Base-by-base conservation (phyloP, 2,888 invertebrate species). In the Hesperia comma region DNA sequence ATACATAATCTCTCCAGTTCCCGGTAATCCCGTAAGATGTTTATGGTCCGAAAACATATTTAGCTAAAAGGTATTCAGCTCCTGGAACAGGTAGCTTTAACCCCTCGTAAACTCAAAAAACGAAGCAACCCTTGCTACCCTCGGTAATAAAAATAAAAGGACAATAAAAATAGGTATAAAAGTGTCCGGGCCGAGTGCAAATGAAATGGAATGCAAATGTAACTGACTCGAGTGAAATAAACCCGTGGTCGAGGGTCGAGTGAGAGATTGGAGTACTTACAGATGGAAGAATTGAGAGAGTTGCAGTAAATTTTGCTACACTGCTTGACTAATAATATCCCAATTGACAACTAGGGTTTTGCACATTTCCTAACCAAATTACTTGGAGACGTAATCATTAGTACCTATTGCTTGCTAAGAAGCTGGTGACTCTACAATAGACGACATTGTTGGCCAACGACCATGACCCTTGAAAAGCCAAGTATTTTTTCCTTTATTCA, bases 161-260 rank as follows among this genome's bases (percentile, higher is more conserved):
- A 79, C 80, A 81, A 75, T 83, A 88, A 89, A 89, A 85, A 82
- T 68, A 76, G 80, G 80, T 79, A 85, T 83, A 85, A 87, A 86
- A 86, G 75, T 84, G 84, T 84, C 86, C 82, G 80, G 77, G 57
- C 64, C 70, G 71, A 72, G 75, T 75, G 75, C 80, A 85, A 87
- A 88, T 88, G 86, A 88, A 88, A 90, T 88, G 88, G 88, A 87
- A 90, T 90, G 90, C 88, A 88, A 90, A 90, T 90, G 86, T 79
- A 72, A 75, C 73, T 72, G 70, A 68, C 69, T 80, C 73, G 77
- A 78, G 81, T 80, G 80, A 81, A 84, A 70, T 70, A 69, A 72
- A 70, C 63, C 63, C 46, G 68, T 55, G 19, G 68, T 17, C 5
- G 15, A n/a, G 57, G 32, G 46, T 46, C 17, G 46, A 17, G 43